Percentiles rank a stretch among this genome's conserved stretches.
phyloP scores from a whole-genome alignment of 2,113 vertebrate genomes.

The Litocranius walleri region DNA sequence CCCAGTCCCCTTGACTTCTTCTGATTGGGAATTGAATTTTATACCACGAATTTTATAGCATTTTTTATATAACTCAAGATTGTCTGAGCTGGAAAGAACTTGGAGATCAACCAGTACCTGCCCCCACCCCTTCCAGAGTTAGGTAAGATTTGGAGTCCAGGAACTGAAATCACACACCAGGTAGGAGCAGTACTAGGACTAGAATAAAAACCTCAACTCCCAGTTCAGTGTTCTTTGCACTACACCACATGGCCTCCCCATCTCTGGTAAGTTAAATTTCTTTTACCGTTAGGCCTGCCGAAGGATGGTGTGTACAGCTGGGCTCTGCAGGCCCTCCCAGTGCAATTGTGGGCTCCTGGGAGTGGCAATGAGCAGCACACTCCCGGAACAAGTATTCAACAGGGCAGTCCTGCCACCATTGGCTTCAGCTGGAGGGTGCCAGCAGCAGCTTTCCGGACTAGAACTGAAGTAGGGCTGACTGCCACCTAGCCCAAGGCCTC shows the following conservation, averaged over 20 bases:
- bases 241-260: not conserved
- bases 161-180: not conserved
- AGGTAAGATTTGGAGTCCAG: not conserved
- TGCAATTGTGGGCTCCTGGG: not conserved
- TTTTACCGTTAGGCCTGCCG: not conserved
- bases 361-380: not conserved
- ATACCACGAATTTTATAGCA: conserved; percentile 66
- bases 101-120: not conserved
- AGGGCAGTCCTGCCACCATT: not conserved
- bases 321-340: not conserved
- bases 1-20: conserved; percentile 32
- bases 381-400: not conserved
- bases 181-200: not conserved
- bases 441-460: not conserved
- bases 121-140: not conserved
- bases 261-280: not conserved
- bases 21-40: conserved; percentile 61
- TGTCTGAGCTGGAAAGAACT: conserved; percentile 15
- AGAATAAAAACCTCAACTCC: not conserved
- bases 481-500: accelerated
- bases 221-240: conserved; percentile 14
- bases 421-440: not conserved
- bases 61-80: conserved; percentile 66
- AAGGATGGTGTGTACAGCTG: not conserved
- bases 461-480: not conserved